Base-by-base conservation (phyloP, 2,888 invertebrate species). In the Eurois occulta region DNA sequence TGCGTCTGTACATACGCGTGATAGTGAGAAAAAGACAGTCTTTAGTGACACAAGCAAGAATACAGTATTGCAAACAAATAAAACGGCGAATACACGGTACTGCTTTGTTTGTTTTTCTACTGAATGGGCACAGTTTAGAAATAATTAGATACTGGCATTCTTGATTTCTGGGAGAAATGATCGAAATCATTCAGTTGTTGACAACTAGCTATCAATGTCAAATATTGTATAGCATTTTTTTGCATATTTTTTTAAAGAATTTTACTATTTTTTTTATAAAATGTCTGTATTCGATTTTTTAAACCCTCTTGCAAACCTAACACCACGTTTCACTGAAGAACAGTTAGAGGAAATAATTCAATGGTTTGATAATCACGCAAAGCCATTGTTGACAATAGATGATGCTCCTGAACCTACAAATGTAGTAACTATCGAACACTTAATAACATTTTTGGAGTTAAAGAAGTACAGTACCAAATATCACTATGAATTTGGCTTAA, bases 311-410 rank as follows among this genome's bases (percentile, higher is more conserved):
- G 74, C 83, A 86, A 91, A 93, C 76, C 60, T 93, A 60, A 92
- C 89, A 32, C 91, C 91, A 58, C 90, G 91, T 80, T 95, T 96
- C 81, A 94, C 91, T 28, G 93, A 94, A 87, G 94, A 95, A 80
- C 92, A 96, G 83, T 72, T 95, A 72, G 72, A 84, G 62, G 91
- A 93, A 80, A 93, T 95, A 1, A 78, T 87, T 48, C 87, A 92
- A 68, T 96, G 94, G 94, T 96, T 95, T 89, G 94, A 95, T 75
- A 89, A 86, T 71, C 92, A 92, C 62, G 88, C 95, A 58, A 92
- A 94, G 79, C 93, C 94, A 21, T 78, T 91, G 43, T 81, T 94
- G 67, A 83, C 86, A 66, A 91, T 93, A 86, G 90, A 94, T 72
- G 92, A 94, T 38, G 92, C 89, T 52, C 72, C 77, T 35, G 91